A percentile compares a stretch with the other conserved stretches of the same genome.
phyloP scores from a whole-genome alignment of 2,113 vertebrate species.

The Spilogale gracilis region DNA sequence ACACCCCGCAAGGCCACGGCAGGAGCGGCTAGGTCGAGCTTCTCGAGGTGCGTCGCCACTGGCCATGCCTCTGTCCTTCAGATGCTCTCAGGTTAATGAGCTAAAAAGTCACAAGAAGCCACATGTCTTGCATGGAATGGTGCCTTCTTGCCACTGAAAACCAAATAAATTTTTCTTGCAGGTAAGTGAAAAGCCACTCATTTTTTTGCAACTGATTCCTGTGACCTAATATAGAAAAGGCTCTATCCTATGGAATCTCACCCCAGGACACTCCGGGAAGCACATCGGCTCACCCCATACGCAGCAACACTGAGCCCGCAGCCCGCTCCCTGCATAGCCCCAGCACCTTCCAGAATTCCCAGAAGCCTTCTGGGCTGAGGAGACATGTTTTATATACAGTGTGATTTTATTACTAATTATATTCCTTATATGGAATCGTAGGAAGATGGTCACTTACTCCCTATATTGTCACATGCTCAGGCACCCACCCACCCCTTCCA shows the following conservation, averaged over 20 bases:
- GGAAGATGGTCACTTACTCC: rapidly evolving
- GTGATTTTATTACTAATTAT: neutral
- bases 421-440: neutral
- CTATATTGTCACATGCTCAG: rapidly evolving
- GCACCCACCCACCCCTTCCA: neutral
- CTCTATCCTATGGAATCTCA: neutral
- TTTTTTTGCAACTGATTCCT: rapidly evolving
- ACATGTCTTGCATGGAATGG: rapidly evolving
- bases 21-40: rapidly evolving
- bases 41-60: rapidly evolving
- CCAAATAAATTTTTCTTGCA: neutral
- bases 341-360: neutral
- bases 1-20: rapidly evolving
- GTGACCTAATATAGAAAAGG: neutral
- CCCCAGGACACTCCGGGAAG: rapidly evolving
- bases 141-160: neutral
- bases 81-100: rapidly evolving
- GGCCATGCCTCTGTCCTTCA: rapidly evolving
- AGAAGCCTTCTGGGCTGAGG: neutral
- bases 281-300: rapidly evolving
- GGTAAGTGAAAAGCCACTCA: neutral
- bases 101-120: rapidly evolving
- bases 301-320: neutral
- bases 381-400: neutral
- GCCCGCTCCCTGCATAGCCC: neutral